These are phyloP conservation scores for Caenorhabditis wallacei DNA, from an alignment of 2,888 invertebrate genomes.

Conservation along the genomic window DNA sequence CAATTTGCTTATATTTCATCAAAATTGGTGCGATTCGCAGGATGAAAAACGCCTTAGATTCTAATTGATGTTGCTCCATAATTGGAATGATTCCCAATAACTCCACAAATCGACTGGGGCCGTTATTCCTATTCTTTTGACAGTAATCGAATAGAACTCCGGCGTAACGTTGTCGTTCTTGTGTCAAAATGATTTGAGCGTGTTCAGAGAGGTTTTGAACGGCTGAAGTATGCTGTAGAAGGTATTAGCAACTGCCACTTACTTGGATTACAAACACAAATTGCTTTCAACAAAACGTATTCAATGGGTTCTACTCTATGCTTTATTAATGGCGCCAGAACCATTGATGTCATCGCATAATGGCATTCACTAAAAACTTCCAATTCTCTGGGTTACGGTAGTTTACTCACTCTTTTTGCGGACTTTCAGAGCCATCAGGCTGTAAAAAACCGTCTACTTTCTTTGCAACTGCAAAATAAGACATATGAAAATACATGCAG, in stretches of 20 bases:
- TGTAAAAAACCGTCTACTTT: slow-evolving; percentile 11
- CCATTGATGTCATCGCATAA: slow-evolving; percentile 1
- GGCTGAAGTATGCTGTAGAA: slow-evolving; percentile 1
- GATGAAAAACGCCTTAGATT: slow-evolving; percentile 24
- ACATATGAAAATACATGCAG: slow-evolving; percentile 26
- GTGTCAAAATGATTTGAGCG: slow-evolving; percentile 18
- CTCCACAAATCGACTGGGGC: slow-evolving; percentile 10
- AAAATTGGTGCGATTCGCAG: slow-evolving; percentile 18
- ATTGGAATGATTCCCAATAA: slow-evolving; percentile 22
- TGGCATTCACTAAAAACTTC: slow-evolving; percentile 4
- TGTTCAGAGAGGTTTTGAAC: slow-evolving; percentile 32
- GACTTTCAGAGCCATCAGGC: slow-evolving; percentile 20
- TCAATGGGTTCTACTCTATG: not conserved
- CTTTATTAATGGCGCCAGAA: slow-evolving; percentile 25
- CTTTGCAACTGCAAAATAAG: slow-evolving; percentile 1
- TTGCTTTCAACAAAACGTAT: slow-evolving; percentile 36
- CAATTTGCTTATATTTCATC: not conserved
- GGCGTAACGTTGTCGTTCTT: slow-evolving; percentile 31
- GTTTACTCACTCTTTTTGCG: not conserved
- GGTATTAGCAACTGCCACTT: not conserved
- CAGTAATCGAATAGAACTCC: slow-evolving; percentile 34
- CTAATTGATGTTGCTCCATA: slow-evolving; percentile 36
- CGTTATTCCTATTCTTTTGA: not conserved
- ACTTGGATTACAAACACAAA: slow-evolving; percentile 49
- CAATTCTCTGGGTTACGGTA: not conserved